phyloP scores from a whole-genome alignment of 2,888 invertebrate species.

The Agelastica alni region DNA sequence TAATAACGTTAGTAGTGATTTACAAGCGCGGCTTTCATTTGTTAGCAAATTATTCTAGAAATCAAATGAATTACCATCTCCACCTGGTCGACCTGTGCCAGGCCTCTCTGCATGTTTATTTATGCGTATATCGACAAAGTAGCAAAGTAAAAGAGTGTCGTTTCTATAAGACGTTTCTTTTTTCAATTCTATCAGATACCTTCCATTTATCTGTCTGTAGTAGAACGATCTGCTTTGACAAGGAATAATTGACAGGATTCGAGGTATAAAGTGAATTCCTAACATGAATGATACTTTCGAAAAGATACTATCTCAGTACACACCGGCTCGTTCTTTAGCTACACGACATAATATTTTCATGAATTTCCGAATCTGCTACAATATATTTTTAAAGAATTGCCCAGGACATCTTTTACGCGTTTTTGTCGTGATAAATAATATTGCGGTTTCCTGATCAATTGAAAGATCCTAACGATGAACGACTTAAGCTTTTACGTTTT shows the following conservation, averaged over 20 bases:
- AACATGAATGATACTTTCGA: constrained; percentile 48
- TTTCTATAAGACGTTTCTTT: constrained; percentile 28
- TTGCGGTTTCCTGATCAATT: too few species aligned
- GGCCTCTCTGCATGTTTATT: constrained; percentile 16
- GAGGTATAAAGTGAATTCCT: constrained; percentile 51
- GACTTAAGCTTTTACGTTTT: too few species aligned
- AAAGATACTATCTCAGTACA: constrained; percentile 40
- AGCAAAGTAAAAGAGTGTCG: constrained; percentile 23
- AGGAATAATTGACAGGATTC: constrained; percentile 54
- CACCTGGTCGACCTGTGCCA: constrained; percentile 6
- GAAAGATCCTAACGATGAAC: too few species aligned
- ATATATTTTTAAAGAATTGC: constrained; percentile 5
- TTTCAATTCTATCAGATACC: constrained; percentile 29
- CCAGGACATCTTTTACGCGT: neutral
- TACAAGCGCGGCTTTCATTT: too few species aligned
- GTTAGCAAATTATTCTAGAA: neutral
- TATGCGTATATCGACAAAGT: constrained; percentile 21
- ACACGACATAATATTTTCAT: constrained; percentile 22
- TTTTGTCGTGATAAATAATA: too few species aligned
- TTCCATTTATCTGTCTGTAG: constrained; percentile 33
- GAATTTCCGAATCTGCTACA: constrained; percentile 7
- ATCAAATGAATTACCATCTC: neutral
- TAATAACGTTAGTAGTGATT: too few species aligned
- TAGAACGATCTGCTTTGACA: constrained; percentile 39
- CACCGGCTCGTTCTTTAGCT: constrained; percentile 7